Evolutionary conservation across 2,113 vertebrate species (phyloP).

Genomic region (Corythornis madagascariensis): DNA sequence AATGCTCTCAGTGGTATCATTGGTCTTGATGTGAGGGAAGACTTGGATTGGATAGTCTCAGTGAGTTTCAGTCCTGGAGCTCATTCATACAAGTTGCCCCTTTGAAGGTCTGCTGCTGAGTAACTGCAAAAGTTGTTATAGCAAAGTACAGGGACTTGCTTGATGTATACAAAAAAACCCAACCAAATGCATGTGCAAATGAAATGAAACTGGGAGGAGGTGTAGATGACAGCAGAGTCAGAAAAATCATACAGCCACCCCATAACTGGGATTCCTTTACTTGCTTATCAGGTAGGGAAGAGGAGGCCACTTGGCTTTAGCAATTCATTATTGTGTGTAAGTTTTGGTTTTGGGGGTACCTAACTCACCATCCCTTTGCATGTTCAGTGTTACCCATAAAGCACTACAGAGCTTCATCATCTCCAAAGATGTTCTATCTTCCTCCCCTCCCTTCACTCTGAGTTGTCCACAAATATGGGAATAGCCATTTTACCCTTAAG

Average conservation of each 20-base stretch:
- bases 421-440: background rate
- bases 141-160: background rate
- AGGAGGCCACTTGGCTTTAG: background rate
- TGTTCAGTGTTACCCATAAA: background rate
- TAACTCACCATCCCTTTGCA: background rate
- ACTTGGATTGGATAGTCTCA: background rate
- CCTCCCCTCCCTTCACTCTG: background rate
- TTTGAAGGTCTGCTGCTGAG: background rate
- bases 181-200: background rate
- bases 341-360: background rate
- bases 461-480: background rate
- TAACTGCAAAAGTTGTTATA: background rate
- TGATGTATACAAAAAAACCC: background rate
- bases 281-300: background rate
- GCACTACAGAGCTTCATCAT: no score
- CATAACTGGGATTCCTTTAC: background rate
- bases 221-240: background rate
- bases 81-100: rapidly evolving
- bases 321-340: background rate
- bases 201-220: background rate
- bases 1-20: rapidly evolving
- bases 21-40: background rate
- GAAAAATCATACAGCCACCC: background rate
- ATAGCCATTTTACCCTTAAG: background rate
- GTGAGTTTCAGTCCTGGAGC: background rate